Base-by-base conservation (phyloP, 2,888 invertebrate species). In the Protula sp. region DNA sequence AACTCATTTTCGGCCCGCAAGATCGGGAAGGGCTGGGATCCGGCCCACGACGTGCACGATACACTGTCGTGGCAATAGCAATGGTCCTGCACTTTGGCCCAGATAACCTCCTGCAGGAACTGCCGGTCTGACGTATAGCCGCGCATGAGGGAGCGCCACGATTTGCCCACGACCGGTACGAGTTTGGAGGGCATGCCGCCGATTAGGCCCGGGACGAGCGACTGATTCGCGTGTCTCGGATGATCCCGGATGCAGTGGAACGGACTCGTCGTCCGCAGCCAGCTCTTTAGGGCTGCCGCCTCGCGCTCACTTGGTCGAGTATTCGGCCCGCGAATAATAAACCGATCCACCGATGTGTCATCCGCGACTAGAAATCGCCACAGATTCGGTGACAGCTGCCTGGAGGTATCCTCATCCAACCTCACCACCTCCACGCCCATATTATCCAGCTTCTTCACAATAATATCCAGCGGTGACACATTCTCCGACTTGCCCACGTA, bases 231-330 rank as follows among this genome's bases (percentile, higher is more conserved):
- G 55, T 69, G 68, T 3, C 26, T 57, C 5, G 65, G 64, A 53
- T 69, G 65, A 51, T 69, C 69, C 3, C 69, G 57, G 27, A 69
- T 62, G 57, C 68, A 69, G 47, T 69, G 60, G 30, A 68, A 57
- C 3, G 60, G 50, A 2, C 26, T 53, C 4, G 58, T 29, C 3
- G 56, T 47, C 3, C 29, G 27, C n/a, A 64, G 56, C 69, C 69
- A 69, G 22, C 64, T 63, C 3, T 59, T 57, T 2, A 69, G 31
- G 3, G 60, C 61, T n/a, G 55, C 50, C 5, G 57, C 57, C 45
- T 69, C 69, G 24, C 68, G 26, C 31, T 61, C 59, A 22, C 58
- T 66, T 1, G 67, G 68, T 22, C 69, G 58, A 19, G 61, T 62
- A 30, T 59, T 51, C 2, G 68, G 50, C 27, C 63, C 56, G 51